Evolutionary conservation across 2,797 vertebrate genomes (phyloP).

Genomic region (Pseudochirops cupreus): DNA sequence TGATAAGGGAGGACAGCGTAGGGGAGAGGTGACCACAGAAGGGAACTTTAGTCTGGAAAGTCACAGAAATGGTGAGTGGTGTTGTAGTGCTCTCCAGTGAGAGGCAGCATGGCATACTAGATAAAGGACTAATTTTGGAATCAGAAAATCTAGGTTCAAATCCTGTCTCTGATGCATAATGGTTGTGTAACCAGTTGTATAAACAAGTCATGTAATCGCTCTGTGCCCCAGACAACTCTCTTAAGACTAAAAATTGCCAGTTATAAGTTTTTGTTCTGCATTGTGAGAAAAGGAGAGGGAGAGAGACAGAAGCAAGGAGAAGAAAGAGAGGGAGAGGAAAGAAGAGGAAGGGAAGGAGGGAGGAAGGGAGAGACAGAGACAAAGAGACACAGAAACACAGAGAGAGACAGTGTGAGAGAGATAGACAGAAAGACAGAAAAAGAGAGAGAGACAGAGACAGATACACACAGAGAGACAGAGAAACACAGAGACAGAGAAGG

Average conservation of each 20-base stretch:
- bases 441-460: too few relatives aligned
- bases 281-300: background rate
- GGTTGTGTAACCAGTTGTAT: background rate
- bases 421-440: too few relatives aligned
- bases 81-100: background rate
- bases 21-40: background rate
- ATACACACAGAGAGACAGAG: background rate
- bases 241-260: background rate
- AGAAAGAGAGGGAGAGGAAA: too few relatives aligned
- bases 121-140: background rate
- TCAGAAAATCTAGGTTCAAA: background rate
- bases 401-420: too few relatives aligned
- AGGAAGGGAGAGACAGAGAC: too few relatives aligned
- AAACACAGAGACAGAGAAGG: too few relatives aligned
- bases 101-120: background rate
- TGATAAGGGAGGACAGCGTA: background rate
- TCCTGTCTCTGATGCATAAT: background rate
- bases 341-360: accelerated
- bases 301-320: too few relatives aligned
- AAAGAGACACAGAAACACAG: too few relatives aligned
- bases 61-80: background rate
- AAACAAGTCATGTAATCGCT: background rate
- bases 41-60: background rate
- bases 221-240: background rate
- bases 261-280: background rate